Evolutionary conservation across 1,140 invertebrate species (phyloP).

Genomic region (Microvelia longipes): DNA sequence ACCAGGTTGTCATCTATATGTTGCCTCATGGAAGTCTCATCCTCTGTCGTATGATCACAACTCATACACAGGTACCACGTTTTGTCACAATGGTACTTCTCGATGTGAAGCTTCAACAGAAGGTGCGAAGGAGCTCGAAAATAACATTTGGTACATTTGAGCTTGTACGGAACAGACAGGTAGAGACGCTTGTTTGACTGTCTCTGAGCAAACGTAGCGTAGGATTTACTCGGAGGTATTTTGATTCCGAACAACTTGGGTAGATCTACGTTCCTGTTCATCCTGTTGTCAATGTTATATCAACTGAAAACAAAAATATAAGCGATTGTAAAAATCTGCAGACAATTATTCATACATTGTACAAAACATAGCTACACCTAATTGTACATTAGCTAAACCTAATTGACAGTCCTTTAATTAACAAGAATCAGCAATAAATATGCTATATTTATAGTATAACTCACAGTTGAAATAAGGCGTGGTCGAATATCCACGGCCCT

Average conservation of each 20-base stretch:
- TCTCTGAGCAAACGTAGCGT: neutral
- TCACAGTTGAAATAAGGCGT: too few relatives aligned
- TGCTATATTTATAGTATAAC: too few relatives aligned
- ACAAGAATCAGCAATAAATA: too few relatives aligned
- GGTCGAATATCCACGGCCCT: too few relatives aligned
- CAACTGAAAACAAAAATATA: too few relatives aligned
- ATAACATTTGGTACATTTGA: neutral
- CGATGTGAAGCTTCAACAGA: constrained; percentile 2
- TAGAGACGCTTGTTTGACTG: neutral
- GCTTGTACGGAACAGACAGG: neutral
- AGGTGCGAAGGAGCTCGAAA: neutral
- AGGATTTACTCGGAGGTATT: neutral
- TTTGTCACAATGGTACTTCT: neutral
- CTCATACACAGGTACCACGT: neutral
- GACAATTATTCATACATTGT: too few relatives aligned
- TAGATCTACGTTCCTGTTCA: too few relatives aligned
- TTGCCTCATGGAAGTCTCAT: neutral
- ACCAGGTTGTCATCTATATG: neutral
- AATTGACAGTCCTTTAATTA: too few relatives aligned
- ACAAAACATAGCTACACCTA: too few relatives aligned
- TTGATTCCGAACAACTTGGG: neutral
- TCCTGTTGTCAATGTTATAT: too few relatives aligned
- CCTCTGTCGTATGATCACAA: neutral
- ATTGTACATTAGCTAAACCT: too few relatives aligned
- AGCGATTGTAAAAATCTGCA: too few relatives aligned